Evolutionary conservation across 1,140 invertebrate species (phyloP).

Genomic region (Nephila pilipes): DNA sequence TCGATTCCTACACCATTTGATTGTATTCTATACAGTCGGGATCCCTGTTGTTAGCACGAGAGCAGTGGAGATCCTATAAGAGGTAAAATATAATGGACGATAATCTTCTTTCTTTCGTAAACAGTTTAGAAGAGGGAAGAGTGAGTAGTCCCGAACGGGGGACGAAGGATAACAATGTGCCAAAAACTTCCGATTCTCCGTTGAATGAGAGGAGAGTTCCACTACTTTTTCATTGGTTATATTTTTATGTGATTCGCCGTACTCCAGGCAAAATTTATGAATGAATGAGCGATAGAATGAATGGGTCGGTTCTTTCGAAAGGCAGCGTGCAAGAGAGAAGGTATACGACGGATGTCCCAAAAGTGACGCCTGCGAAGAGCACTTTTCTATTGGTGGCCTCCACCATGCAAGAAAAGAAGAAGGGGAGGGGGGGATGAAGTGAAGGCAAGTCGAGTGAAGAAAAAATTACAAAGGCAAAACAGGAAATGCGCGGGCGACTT

Average conservation of each 20-base stretch:
- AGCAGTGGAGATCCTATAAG: conserved; percentile 5
- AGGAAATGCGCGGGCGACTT: conserved; percentile 33
- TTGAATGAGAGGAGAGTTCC: not conserved
- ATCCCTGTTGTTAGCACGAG: not conserved
- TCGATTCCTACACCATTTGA: too few relatives aligned
- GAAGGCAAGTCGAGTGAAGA: not conserved
- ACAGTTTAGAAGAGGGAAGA: conserved; percentile 3
- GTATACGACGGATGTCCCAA: conserved; percentile 20
- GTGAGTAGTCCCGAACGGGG: not conserved
- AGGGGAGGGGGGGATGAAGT: not conserved
- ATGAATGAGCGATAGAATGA: conserved; percentile 15
- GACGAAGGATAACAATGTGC: not conserved
- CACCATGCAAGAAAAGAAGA: not conserved
- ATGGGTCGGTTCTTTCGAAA: not conserved
- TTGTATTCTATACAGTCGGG: not conserved
- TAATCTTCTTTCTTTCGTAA: conserved; percentile 5
- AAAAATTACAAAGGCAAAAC: conserved; percentile 25
- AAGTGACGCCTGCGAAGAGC: conserved; percentile 23
- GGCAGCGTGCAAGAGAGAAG: not conserved
- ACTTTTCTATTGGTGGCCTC: conserved; percentile 30
- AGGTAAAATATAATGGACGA: not conserved
- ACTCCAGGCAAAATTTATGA: conserved; percentile 27
- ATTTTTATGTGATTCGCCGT: conserved; percentile 13
- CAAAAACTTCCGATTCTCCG: not conserved
- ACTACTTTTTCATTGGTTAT: conserved; percentile 19